Base-by-base conservation (phyloP, 2,113 vertebrate genomes). In the Entelurus aequoreus region DNA sequence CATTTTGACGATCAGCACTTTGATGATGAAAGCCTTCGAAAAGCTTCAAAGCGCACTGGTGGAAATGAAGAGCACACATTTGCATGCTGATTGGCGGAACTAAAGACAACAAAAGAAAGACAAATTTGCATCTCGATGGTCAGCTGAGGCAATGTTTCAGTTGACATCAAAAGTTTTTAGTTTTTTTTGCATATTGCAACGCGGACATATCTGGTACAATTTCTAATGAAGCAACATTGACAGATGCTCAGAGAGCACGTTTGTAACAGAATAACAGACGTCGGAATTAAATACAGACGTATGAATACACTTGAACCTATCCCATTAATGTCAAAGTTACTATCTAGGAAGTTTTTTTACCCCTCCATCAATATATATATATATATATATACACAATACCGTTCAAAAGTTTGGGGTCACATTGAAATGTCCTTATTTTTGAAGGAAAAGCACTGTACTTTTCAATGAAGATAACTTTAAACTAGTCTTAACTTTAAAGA, bases 21-120 rank as follows among this genome's bases (percentile, higher is more conserved):
- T 91, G 89, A 91, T 88, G 84, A 81, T 88, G 68, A 88, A 89
- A 89, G 83, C 66, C 38, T 28, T 42, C 61, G 40, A 74, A 50
- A 42, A 65, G 75, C 82, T 81, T 90, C 87, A 90, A 90, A 90
- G 83, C 65, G 46, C 56, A 55, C 65, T 72, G 50, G 70, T 71
- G 64, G 69, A 78, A 83, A 71, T 42, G 78, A 68, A 58, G 76
- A 66, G 54, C 60, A 81, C 60, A 81, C 70, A 87, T 89, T 88
- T 83, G 88, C 72, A 90, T 89, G 86, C 74, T 88, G 86, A 90
- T 90, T 78, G 80, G 65, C 60, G 37, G 58, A 80, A 46, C 9
- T 78, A 84, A 87, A 88, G 83, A 89, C 15, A 88, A 59, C 7
- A 49, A 61, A 44, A 66, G 21, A 0, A 47, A 44, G 28, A 6